Evolutionary conservation across 2,797 vertebrate species (phyloP), one percentile per base, ranked within the genome.

Genomic region (Crocidura indochinensis): DNA sequence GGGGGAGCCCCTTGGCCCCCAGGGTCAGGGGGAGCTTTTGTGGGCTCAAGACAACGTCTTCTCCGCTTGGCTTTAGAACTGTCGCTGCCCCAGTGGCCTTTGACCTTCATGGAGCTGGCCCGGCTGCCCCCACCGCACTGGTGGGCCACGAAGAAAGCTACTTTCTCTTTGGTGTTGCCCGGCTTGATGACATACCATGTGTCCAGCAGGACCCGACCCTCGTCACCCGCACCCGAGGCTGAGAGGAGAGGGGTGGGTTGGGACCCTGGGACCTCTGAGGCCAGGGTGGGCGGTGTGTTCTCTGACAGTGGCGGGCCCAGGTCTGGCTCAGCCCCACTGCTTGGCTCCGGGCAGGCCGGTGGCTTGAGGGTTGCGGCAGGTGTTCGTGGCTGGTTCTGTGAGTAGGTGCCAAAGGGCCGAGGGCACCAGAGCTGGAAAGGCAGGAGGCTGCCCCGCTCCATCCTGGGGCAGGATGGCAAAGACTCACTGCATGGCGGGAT

Each of bases 151-250:
- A 99, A 99, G 92, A 99, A 99, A 19, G 99, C 99, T 20, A 99
- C 99, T 95, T 99, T 99, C 97, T 99, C 99, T 98, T 99, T 99
- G 87, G 99, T 99, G 97, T 99, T 99, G 31, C 99, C 99, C 0
- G 99, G 99, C 75, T 99, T 99, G 96, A 99, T 99, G 79, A 99
- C 99, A 64, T 99, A 99, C 99, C 99, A 99, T 0, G 99, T 99
- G 97, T 99, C 99, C 96, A 99, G 95, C 92, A 99, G 97, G 88
- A 99, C 99, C 4, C 99, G 98, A 0, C 99, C 99, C 51, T 99
- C 99, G 29, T 99, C 98, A 0, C 94, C 96, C 3, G 94, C 95
- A 2, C 97, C 97, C 0, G 77, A 75, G 1, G 95, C 5, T 1
- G 97, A 97, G n/a, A 92, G 98, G 56, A 89, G 98, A n/a, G 84